A percentile compares a stretch with the other conserved stretches of the same genome.
Conservation (phyloP, 53 echinoderm and acorn worm genomes). For the Zoroaster sp. region DNA sequence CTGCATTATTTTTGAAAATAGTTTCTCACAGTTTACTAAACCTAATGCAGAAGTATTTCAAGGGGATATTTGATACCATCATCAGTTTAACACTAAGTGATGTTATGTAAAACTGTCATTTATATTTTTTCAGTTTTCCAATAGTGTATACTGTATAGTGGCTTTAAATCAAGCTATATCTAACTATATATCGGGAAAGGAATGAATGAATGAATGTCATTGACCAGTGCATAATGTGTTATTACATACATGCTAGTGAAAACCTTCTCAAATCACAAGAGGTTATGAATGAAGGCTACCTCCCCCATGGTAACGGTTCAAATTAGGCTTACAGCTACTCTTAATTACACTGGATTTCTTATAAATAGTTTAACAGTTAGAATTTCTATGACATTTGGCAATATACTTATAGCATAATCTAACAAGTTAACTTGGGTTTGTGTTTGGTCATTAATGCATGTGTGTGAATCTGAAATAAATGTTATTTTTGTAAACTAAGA, state of each 20-base stretch:
- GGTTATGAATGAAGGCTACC: neutral
- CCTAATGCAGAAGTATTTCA: no score
- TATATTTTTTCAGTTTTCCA: no score
- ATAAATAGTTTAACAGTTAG: neutral
- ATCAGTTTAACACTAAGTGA: no score
- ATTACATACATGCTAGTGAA: neutral
- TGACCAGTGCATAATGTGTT: neutral
- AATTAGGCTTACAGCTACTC: neutral
- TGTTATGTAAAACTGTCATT: no score
- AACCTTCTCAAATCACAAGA: neutral
- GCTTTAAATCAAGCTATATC: no score
- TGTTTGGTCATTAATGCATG: neutral
- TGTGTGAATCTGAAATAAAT: conserved; percentile 45
- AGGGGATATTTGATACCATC: no score
- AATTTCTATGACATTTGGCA: neutral
- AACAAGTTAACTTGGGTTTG: no score
- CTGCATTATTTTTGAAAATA: no score
- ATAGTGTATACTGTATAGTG: no score
- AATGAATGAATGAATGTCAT: neutral
- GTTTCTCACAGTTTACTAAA: no score
- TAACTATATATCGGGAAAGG: no score
- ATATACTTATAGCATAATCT: neutral
- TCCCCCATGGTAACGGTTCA: neutral
- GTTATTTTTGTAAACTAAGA: neutral
- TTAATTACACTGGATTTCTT: no score